Evolutionary conservation across 2,888 invertebrate species (phyloP).

Genomic region (Eupeodes latifasciatus): DNA sequence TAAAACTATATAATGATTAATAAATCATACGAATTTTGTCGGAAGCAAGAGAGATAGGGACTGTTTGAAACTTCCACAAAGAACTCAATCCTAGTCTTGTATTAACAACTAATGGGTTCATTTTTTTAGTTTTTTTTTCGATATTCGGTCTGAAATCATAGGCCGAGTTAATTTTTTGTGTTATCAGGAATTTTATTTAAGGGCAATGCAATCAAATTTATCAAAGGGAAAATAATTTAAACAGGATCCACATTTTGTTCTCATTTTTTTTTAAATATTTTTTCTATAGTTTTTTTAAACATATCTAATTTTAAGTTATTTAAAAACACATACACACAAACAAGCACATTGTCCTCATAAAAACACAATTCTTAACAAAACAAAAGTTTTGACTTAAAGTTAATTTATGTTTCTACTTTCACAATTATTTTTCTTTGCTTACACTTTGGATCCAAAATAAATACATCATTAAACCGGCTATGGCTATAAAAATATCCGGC

Average conservation of each 20-base stretch:
- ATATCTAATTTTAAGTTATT: neutral
- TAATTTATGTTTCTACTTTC: slow-evolving; percentile 53
- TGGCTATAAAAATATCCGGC: slow-evolving; percentile 14
- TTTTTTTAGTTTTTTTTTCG: too few relatives aligned
- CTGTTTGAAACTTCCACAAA: too few relatives aligned
- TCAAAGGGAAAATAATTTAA: too few relatives aligned
- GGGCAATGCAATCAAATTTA: too few relatives aligned
- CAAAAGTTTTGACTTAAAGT: slow-evolving; percentile 3
- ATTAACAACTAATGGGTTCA: too few relatives aligned
- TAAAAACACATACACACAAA: slow-evolving; percentile 2
- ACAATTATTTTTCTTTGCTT: slow-evolving; percentile 57
- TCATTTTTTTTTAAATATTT: neutral
- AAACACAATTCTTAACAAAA: slow-evolving; percentile 12
- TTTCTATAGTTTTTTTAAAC: slow-evolving; percentile 12
- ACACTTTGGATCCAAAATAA: slow-evolving; percentile 63
- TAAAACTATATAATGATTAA: too few relatives aligned
- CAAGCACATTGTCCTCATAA: slow-evolving; percentile 6
- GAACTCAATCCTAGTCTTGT: too few relatives aligned
- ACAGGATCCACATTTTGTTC: neutral
- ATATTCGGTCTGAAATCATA: too few relatives aligned
- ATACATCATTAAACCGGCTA: slow-evolving; percentile 35
- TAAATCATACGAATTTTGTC: too few relatives aligned
- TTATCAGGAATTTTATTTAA: too few relatives aligned
- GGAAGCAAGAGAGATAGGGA: too few relatives aligned
- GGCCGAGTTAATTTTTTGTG: too few relatives aligned